phyloP scores from a whole-genome alignment of 2,888 invertebrate genomes.

The Perithous albicinctus region DNA sequence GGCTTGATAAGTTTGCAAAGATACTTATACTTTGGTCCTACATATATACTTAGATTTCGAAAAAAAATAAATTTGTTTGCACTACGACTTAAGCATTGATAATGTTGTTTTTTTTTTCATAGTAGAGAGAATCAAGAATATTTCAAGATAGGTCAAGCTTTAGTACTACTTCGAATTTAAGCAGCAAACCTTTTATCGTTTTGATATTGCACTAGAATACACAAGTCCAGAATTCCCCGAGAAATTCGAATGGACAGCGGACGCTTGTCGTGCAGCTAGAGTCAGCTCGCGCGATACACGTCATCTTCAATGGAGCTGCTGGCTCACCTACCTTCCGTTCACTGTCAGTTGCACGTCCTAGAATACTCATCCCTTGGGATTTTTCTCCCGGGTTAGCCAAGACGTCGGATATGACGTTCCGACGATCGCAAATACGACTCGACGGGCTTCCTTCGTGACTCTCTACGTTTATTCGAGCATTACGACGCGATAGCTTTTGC shows the following conservation, averaged over 20 bases:
- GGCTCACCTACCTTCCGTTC: constrained; percentile 76
- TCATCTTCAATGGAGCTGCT: constrained; percentile 81
- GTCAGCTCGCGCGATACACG: constrained; percentile 73
- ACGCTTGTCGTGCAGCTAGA: constrained; percentile 64
- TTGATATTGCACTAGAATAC: constrained; percentile 44
- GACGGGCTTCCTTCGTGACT: constrained; percentile 70
- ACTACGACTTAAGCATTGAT: background rate
- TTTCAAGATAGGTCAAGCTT: background rate
- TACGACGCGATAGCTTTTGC: constrained; percentile 56
- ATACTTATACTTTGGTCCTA: constrained; percentile 23
- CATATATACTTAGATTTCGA: no score
- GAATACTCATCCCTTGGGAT: constrained; percentile 81
- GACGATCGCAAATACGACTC: constrained; percentile 74
- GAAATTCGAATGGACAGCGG: constrained; percentile 74
- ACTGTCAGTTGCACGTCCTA: constrained; percentile 81
- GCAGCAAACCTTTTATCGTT: constrained; percentile 26
- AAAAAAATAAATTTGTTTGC: background rate
- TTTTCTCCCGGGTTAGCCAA: constrained; percentile 69
- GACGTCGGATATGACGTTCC: constrained; percentile 70
- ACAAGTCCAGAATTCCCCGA: constrained; percentile 33
- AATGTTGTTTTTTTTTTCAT: background rate
- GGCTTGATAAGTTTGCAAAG: constrained; percentile 39
- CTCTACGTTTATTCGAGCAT: constrained; percentile 55
- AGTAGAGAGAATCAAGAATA: background rate
- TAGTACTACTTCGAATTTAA: constrained; percentile 19